A percentile compares a stretch with the other conserved stretches of the same genome.
Evolutionary conservation across 2,888 invertebrate genomes (phyloP).

Genomic region (Caenorhabditis zanzibari): DNA sequence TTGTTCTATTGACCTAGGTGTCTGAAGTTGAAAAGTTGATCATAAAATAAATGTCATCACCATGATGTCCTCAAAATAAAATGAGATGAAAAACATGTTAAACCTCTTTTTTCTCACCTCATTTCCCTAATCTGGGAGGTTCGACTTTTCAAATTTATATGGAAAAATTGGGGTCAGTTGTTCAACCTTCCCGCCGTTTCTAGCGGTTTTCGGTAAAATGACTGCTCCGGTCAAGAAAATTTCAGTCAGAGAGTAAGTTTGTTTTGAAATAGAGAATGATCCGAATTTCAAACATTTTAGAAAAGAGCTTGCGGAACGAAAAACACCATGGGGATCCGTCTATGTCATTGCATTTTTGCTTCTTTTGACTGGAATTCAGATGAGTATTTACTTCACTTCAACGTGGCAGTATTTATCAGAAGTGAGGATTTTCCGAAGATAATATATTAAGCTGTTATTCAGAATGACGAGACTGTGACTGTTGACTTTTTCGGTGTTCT

Average conservation of each 20-base stretch:
- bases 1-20: background rate
- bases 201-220: constrained; percentile 12
- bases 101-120: background rate
- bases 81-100: constrained; percentile 32
- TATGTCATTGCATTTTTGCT: constrained; percentile 66
- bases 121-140: constrained; percentile 49
- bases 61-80: constrained; percentile 31
- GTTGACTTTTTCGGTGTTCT: constrained; percentile 68
- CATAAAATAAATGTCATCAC: constrained; percentile 37
- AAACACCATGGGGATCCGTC: constrained; percentile 72
- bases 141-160: constrained; percentile 42
- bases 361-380: constrained; percentile 68
- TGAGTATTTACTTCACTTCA: constrained; percentile 75
- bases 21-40: constrained; percentile 36
- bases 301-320: constrained; percentile 53
- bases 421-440: constrained; percentile 19
- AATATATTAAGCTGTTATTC: constrained; percentile 4
- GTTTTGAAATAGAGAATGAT: background rate
- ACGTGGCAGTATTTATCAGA: constrained; percentile 74
- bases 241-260: constrained; percentile 59
- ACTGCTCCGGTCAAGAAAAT: constrained; percentile 39
- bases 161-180: constrained; percentile 28
- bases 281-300: too few relatives aligned
- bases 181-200: background rate
- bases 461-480: constrained; percentile 63